Conservation (phyloP, 1,140 invertebrate genomes). For the Sycobia sp. region DNA sequence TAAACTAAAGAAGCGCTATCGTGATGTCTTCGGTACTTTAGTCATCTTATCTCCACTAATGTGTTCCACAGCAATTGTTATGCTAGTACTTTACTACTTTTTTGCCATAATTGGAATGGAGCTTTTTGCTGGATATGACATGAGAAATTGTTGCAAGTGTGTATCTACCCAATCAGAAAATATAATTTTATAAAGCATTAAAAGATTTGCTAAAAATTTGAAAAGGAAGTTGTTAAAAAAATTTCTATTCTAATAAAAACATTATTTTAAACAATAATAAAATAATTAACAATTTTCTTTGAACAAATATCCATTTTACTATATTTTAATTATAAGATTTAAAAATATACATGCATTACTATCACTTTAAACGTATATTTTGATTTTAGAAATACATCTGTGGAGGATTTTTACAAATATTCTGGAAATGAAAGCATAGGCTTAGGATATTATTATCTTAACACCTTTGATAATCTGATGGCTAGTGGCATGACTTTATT, state of each 20-base stretch:
- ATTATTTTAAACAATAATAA: too few species aligned
- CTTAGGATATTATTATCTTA: slow-evolving; percentile 85
- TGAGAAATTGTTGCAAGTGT: slow-evolving; percentile 86
- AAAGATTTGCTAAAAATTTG: too few species aligned
- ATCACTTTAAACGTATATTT: not conserved
- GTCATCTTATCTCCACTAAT: slow-evolving; percentile 80
- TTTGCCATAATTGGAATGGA: slow-evolving; percentile 93
- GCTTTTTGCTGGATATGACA: slow-evolving; percentile 76
- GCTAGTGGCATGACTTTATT: slow-evolving; percentile 83
- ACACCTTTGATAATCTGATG: slow-evolving; percentile 81
- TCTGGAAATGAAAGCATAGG: slow-evolving; percentile 68
- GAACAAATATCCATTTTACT: not conserved
- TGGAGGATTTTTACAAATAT: slow-evolving; percentile 84
- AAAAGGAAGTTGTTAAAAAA: too few species aligned
- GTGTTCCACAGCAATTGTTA: slow-evolving; percentile 80
- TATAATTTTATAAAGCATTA: slow-evolving; percentile 13
- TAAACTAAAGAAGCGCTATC: slow-evolving; percentile 84
- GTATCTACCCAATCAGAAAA: slow-evolving; percentile 46
- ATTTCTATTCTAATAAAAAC: too few species aligned
- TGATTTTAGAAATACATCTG: slow-evolving; percentile 75
- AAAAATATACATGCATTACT: too few species aligned
- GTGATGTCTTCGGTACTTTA: slow-evolving; percentile 87
- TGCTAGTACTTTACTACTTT: slow-evolving; percentile 88
- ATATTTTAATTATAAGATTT: not conserved
- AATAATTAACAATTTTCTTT: not conserved